Percentiles rank a stretch among this genome's conserved stretches.
phyloP scores from a whole-genome alignment of 1,140 invertebrate genomes.

The Globodera rostochiensis region DNA sequence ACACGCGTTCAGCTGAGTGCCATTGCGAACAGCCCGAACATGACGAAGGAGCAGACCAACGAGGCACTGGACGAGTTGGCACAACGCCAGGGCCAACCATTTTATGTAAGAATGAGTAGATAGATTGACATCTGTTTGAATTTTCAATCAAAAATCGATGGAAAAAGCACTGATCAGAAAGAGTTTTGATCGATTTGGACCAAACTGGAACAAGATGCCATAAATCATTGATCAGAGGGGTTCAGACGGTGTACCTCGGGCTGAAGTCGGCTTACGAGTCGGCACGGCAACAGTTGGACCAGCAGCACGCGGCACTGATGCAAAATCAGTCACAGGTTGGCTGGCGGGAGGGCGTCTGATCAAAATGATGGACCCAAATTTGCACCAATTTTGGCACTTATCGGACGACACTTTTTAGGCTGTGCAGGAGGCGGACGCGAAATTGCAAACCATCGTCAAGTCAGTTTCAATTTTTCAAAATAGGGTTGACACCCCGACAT shows the following conservation, averaged over 20 bases:
- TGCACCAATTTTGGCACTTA: not conserved
- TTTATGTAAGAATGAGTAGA: not conserved
- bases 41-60: not conserved
- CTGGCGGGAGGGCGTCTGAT: not conserved
- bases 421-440: constrained; percentile 4
- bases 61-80: not conserved
- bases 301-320: constrained; percentile 12
- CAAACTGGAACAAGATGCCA: not conserved
- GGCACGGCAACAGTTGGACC: constrained; percentile 5
- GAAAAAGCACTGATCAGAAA: not conserved
- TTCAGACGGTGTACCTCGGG: not conserved
- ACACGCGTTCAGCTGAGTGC: not conserved
- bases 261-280: not conserved
- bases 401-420: not conserved
- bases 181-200: not conserved
- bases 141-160: too few relatives aligned
- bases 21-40: not conserved
- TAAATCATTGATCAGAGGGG: too few relatives aligned
- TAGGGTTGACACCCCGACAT: too few relatives aligned
- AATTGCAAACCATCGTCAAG: not conserved
- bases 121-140: too few relatives aligned
- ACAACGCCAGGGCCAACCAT: not conserved
- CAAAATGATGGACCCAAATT: not conserved
- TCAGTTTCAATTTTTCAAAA: not conserved
- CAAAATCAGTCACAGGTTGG: not conserved